phyloP scores from a whole-genome alignment of 2,113 vertebrate genomes.

The Callochromis pleurospilus region DNA sequence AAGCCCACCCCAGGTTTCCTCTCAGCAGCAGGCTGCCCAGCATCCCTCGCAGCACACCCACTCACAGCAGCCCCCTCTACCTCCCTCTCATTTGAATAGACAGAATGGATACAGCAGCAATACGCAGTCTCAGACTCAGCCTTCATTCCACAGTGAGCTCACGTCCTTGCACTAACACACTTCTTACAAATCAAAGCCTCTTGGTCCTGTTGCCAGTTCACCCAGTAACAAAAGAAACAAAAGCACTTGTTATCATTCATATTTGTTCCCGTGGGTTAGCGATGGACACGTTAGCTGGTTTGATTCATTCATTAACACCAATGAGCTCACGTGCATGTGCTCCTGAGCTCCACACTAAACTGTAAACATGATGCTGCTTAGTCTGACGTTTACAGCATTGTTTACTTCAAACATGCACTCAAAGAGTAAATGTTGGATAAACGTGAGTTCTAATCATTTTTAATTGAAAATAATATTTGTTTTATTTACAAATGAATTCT shows the following conservation, averaged over 20 bases:
- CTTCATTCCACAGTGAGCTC: slow-evolving; percentile 69
- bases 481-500: not conserved
- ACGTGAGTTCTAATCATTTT: not conserved
- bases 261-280: not conserved
- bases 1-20: slow-evolving; percentile 47
- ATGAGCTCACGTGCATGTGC: not conserved
- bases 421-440: not conserved
- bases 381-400: not conserved
- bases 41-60: slow-evolving; percentile 32
- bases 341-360: not conserved
- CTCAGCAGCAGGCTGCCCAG: slow-evolving; percentile 52
- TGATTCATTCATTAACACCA: not conserved
- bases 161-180: not conserved
- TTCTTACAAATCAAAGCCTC: not conserved
- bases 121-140: slow-evolving; percentile 51
- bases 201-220: rapidly evolving
- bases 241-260: rapidly evolving
- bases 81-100: slow-evolving; percentile 21
- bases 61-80: slow-evolving; percentile 37
- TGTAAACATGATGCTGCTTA: not conserved
- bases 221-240: not conserved
- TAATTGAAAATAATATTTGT: not conserved
- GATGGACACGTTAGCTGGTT: not conserved
- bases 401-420: not conserved
- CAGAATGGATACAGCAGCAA: slow-evolving; percentile 52